Evolutionary conservation across 2,888 invertebrate species (phyloP).

Genomic region (Drosophila tanythrix): DNA sequence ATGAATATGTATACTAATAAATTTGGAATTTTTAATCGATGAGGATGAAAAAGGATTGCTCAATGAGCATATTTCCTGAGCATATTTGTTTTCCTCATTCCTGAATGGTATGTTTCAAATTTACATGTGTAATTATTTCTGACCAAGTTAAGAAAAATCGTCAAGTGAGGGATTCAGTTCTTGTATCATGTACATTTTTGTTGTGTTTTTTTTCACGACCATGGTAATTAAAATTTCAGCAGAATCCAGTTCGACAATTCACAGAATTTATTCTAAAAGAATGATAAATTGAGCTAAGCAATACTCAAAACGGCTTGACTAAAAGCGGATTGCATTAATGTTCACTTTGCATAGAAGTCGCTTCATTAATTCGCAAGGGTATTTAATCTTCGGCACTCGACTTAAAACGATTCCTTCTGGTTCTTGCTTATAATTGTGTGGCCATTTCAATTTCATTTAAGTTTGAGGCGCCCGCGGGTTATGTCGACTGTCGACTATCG

Average conservation of each 20-base stretch:
- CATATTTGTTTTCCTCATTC: background rate
- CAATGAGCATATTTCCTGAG: background rate
- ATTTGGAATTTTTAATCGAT: background rate
- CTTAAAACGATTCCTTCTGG: constrained; percentile 6
- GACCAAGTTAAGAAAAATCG: background rate
- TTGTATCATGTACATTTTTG: background rate
- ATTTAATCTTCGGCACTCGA: constrained; percentile 16
- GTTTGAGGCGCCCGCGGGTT: constrained; percentile 69
- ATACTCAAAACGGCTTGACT: background rate
- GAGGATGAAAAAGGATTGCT: background rate
- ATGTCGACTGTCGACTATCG: constrained; percentile 60
- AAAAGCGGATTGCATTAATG: background rate
- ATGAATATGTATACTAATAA: no score
- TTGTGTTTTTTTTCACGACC: background rate
- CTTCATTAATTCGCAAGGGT: constrained; percentile 11
- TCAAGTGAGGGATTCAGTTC: background rate
- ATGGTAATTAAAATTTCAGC: background rate
- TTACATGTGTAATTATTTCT: background rate
- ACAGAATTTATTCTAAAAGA: background rate
- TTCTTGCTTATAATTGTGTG: constrained; percentile 65
- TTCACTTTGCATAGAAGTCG: background rate
- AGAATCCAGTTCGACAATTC: background rate
- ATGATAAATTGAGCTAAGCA: background rate
- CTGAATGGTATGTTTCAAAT: background rate
- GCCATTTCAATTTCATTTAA: constrained; percentile 76